Base-by-base conservation (phyloP, 1,140 invertebrate species). In the Danaus plexippus region DNA sequence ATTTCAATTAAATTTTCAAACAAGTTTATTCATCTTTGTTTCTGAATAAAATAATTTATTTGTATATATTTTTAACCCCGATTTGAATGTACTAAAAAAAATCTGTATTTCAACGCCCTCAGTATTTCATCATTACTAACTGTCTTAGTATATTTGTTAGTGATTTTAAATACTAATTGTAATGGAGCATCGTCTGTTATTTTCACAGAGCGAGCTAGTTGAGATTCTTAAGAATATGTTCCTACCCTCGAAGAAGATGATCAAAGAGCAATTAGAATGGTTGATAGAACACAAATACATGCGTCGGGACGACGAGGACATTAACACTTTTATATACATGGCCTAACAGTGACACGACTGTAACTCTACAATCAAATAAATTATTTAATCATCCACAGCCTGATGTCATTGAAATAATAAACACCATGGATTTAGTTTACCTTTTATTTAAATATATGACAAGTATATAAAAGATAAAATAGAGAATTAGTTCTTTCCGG, bases 141-240 rank as follows among this genome's bases (percentile, higher is more conserved):
- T 22, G 6, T 2, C 6, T 22, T 2, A n/a, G n/a, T n/a, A n/a
- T n/a, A n/a, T n/a, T n/a, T 22, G 6, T 22, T 22, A 22, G 6
- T 2, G 2, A 22, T 2, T 22, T 22, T 22, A 22, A 2, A 22
- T 6, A 22, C 18, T 43, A 43, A 18, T 0, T 44, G 0, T 7
- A 44, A 43, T 53, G 13, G 15, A 18, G 22, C 9, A 49, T 48
- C 13, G 15, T 56, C 40, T 53, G 11, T 59, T 52, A 51, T 53
- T 57, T 56, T 81, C 84, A 47, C 80, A 90, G 89, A 96, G 95
- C 43, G 98, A 99, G 90, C 89, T 99, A 43, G 94, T 99, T 8
- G 97, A 99, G 88, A 98, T 99, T 84, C 88, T 99, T 51, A 99
- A 98, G 88, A 98, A 99, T 82, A 98, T 99, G 97, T 99, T 99